phyloP scores from a whole-genome alignment of 2,797 vertebrate species.

The Glossophaga mutica region DNA sequence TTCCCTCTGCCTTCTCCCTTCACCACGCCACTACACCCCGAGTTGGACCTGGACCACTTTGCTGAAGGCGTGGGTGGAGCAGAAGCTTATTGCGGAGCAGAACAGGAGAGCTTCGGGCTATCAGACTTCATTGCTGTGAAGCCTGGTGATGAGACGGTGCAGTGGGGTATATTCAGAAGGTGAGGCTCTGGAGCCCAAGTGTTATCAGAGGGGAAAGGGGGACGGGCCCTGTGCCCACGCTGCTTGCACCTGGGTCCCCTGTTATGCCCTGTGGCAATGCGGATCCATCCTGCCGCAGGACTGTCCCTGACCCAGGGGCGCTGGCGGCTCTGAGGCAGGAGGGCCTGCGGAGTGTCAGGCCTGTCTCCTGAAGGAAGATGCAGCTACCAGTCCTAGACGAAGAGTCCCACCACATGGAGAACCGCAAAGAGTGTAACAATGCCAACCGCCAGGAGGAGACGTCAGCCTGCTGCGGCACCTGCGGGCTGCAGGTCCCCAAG shows the following conservation, averaged over 20 bases:
- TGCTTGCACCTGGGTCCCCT: neutral
- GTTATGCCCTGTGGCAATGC: neutral
- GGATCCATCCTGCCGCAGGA: neutral
- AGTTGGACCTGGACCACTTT: neutral
- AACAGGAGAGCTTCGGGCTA: neutral
- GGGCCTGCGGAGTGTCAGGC: neutral
- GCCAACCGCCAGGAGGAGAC: neutral
- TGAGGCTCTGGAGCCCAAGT: neutral
- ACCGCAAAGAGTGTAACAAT: neutral
- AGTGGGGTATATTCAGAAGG: neutral
- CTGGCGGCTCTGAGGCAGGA: neutral
- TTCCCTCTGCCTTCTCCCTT: neutral
- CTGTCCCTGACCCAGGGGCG: neutral
- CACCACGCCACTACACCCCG: too few species aligned
- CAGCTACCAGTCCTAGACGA: too few species aligned
- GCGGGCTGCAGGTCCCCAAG: neutral
- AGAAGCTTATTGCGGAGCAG: neutral
- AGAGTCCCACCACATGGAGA: neutral
- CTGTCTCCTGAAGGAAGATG: neutral
- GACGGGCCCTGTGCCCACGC: neutral
- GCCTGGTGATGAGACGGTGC: neutral
- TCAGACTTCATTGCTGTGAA: neutral
- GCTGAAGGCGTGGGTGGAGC: neutral
- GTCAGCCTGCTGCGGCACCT: neutral
- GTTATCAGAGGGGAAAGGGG: neutral